These are phyloP conservation scores for Brevimyrus niger DNA, from an alignment of 2,113 vertebrate species.

Conservation along the genomic window DNA sequence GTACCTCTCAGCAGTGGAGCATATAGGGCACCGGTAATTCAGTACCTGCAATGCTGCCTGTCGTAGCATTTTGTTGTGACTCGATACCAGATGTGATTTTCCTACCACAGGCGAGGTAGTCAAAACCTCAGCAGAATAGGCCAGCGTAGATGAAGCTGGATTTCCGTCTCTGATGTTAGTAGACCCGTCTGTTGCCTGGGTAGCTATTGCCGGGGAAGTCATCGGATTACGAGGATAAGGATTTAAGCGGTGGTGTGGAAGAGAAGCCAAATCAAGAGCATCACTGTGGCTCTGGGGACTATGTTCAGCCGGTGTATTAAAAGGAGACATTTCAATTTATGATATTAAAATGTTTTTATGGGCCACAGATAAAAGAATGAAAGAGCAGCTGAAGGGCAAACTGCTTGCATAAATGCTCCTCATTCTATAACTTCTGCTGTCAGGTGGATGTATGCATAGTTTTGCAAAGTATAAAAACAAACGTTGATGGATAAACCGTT, in stretches of 20 bases:
- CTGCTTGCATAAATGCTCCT: not conserved
- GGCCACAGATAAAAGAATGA: not conserved
- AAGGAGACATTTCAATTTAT: conserved; percentile 33
- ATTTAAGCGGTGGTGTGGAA: conserved; percentile 19
- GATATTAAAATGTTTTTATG: not conserved
- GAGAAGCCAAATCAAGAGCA: conserved; percentile 1
- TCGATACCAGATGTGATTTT: not conserved
- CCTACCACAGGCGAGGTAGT: not conserved
- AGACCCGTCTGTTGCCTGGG: not conserved
- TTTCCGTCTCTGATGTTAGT: not conserved
- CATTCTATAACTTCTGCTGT: not conserved
- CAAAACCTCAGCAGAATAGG: not conserved
- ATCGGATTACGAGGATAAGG: conserved; percentile 20
- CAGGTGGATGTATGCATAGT: not conserved
- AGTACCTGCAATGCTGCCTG: not conserved
- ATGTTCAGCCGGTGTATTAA: conserved; percentile 25
- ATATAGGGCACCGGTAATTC: not conserved
- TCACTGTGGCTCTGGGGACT: not conserved
- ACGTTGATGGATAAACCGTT: not conserved
- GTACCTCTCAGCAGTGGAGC: conserved; percentile 48
- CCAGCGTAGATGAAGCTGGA: not conserved
- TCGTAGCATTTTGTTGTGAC: not conserved
- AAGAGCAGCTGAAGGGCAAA: not conserved
- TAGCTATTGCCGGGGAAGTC: not conserved
- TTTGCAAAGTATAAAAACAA: not conserved